phyloP scores from a whole-genome alignment of 2,797 vertebrate genomes.

The Acanthis flammea region DNA sequence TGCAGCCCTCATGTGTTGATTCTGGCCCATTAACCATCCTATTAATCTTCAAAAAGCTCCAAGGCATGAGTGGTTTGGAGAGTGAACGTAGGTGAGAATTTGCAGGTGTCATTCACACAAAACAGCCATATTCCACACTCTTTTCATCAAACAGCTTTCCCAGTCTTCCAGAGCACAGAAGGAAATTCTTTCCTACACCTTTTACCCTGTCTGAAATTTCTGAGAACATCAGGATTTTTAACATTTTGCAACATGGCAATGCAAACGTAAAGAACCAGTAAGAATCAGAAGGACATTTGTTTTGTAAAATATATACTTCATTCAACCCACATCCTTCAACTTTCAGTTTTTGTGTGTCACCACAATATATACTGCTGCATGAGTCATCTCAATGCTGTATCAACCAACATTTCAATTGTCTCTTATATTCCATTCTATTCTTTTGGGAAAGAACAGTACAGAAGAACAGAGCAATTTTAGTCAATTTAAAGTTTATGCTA shows the following conservation, averaged over 20 bases:
- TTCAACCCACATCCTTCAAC: constrained; percentile 22
- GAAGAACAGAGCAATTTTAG: constrained; percentile 49
- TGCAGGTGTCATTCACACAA: constrained; percentile 44
- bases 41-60: constrained; percentile 57
- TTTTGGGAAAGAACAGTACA: constrained; percentile 40
- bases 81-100: constrained; percentile 45
- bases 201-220: neutral
- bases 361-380: neutral
- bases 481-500: constrained; percentile 41
- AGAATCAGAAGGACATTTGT: constrained; percentile 9
- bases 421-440: constrained; percentile 17
- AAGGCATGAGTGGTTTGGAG: neutral
- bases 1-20: constrained; percentile 39
- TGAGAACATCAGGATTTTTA: neutral
- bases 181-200: constrained; percentile 21
- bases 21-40: constrained; percentile 44
- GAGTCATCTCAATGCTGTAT: neutral
- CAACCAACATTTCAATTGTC: neutral
- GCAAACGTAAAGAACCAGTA: neutral
- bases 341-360: constrained; percentile 28
- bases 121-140: neutral
- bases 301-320: constrained; percentile 7
- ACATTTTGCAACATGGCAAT: neutral
- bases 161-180: neutral
- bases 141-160: constrained; percentile 10